Percentiles rank a stretch among this genome's conserved stretches.
Evolutionary conservation across 1,140 invertebrate genomes (phyloP).

Genomic region (Platyura marginata): DNA sequence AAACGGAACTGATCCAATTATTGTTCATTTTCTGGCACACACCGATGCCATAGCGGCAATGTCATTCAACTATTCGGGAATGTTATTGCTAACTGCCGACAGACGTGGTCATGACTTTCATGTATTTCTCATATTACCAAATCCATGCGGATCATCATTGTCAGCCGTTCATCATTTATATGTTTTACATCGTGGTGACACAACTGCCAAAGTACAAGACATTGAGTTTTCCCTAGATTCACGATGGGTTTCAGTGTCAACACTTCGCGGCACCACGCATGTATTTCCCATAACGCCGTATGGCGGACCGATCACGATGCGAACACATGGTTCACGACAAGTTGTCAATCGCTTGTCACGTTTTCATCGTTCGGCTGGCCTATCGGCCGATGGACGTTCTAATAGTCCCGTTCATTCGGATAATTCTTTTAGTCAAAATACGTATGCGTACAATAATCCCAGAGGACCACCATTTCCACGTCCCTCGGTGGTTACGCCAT

Average conservation of each 20-base stretch:
- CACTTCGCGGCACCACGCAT: constrained; percentile 89
- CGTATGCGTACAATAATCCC: constrained; percentile 67
- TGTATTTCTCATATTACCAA: constrained; percentile 84
- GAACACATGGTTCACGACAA: constrained; percentile 81
- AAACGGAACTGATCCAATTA: constrained; percentile 40
- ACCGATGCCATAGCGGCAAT: constrained; percentile 77
- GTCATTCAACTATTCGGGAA: constrained; percentile 82
- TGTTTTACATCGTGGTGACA: constrained; percentile 76
- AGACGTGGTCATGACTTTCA: constrained; percentile 91
- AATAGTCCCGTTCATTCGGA: constrained; percentile 51
- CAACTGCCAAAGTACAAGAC: constrained; percentile 69
- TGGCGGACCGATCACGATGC: constrained; percentile 72
- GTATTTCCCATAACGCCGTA: constrained; percentile 96
- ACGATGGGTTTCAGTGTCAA: constrained; percentile 88
- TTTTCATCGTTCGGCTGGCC: constrained; percentile 88
- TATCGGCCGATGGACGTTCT: constrained; percentile 50
- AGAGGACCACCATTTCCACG: constrained; percentile 76
- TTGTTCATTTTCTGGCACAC: constrained; percentile 91
- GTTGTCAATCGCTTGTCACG: constrained; percentile 90
- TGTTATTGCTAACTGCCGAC: constrained; percentile 82
- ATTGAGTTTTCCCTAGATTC: constrained; percentile 81
- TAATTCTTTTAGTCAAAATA: constrained; percentile 23
- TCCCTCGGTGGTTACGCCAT: constrained; percentile 54
- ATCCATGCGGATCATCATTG: constrained; percentile 70
- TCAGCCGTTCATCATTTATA: constrained; percentile 94